Percentiles rank a stretch among this genome's conserved stretches.
These are phyloP conservation scores for Pyrochroa serraticornis DNA, from an alignment of 2,888 invertebrate genomes.

Conservation along the genomic window DNA sequence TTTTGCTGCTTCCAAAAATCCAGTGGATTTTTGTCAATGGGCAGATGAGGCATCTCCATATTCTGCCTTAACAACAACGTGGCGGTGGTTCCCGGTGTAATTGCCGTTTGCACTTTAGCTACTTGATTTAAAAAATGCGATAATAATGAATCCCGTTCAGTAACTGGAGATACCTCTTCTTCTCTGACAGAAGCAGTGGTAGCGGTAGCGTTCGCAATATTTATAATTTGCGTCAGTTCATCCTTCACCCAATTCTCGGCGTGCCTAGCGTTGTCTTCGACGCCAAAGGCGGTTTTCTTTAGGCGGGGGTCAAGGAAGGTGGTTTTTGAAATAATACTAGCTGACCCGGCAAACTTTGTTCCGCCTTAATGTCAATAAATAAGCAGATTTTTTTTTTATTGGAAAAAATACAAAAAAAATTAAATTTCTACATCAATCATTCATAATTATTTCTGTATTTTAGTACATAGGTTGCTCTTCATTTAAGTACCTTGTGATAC, in stretches of 20 bases:
- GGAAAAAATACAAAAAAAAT: too few relatives aligned
- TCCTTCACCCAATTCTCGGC: conserved; percentile 30
- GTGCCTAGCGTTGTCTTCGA: conserved; percentile 27
- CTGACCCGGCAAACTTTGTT: too few relatives aligned
- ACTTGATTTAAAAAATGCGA: conserved; percentile 23
- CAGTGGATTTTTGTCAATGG: conserved; percentile 28
- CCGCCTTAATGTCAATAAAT: too few relatives aligned
- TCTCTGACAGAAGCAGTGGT: too few relatives aligned
- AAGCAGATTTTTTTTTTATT: too few relatives aligned
- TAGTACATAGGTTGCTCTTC: too few relatives aligned
- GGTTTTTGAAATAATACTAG: conserved; percentile 30
- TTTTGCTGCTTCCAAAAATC: conserved; percentile 34
- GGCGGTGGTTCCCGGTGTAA: conserved; percentile 13
- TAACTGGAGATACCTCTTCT: too few relatives aligned
- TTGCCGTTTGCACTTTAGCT: conserved; percentile 4
- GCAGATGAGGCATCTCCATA: conserved; percentile 24
- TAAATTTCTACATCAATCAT: too few relatives aligned
- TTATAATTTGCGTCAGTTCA: conserved; percentile 15
- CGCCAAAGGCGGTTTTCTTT: conserved; percentile 33
- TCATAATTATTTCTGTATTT: too few relatives aligned
- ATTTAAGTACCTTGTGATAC: too few relatives aligned
- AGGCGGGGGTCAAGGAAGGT: conserved; percentile 37
- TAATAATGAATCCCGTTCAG: conserved; percentile 14
- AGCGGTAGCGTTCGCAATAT: too few relatives aligned
- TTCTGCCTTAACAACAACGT: conserved; percentile 26